These are phyloP conservation scores for Brachymystax lenok DNA, from an alignment of 2,797 vertebrate genomes.

Conservation along the genomic window DNA sequence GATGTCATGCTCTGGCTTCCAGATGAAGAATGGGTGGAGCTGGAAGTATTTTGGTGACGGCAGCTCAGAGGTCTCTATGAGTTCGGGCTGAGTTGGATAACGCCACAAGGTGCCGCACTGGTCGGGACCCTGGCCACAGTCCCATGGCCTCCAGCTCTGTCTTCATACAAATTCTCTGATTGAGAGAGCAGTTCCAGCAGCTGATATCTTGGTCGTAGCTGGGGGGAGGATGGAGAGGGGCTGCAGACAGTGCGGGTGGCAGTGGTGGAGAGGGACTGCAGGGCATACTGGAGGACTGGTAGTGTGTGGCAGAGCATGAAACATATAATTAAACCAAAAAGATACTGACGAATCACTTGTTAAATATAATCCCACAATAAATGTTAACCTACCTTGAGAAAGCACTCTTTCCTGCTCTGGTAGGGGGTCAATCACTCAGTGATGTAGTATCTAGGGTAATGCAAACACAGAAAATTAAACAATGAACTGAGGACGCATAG, in stretches of 20 bases:
- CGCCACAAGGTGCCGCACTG: slow-evolving; percentile 22
- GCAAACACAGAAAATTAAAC: no score
- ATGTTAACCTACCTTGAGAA: no score
- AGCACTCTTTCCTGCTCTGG: no score
- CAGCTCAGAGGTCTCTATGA: slow-evolving; percentile 21
- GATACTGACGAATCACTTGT: no score
- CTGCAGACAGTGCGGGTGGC: neutral
- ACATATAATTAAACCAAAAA: no score
- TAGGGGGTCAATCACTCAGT: no score
- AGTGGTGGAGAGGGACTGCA: neutral
- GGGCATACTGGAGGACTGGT: no score
- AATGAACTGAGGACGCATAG: no score
- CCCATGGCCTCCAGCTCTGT: slow-evolving; percentile 29
- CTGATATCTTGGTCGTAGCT: slow-evolving; percentile 23
- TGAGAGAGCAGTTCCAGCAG: slow-evolving; percentile 22
- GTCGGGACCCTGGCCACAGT: slow-evolving; percentile 21
- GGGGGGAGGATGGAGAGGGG: neutral
- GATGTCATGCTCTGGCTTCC: slow-evolving; percentile 33
- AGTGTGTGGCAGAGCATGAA: no score
- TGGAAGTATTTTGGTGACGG: slow-evolving; percentile 30
- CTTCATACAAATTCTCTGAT: slow-evolving; percentile 24
- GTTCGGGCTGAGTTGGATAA: slow-evolving; percentile 27
- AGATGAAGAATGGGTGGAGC: slow-evolving; percentile 40
- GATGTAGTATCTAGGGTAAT: no score
- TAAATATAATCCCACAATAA: no score